Evolutionary conservation across 2,113 vertebrate genomes (phyloP), one percentile per base, ranked within the genome.

Genomic region (Ameiurus melas): DNA sequence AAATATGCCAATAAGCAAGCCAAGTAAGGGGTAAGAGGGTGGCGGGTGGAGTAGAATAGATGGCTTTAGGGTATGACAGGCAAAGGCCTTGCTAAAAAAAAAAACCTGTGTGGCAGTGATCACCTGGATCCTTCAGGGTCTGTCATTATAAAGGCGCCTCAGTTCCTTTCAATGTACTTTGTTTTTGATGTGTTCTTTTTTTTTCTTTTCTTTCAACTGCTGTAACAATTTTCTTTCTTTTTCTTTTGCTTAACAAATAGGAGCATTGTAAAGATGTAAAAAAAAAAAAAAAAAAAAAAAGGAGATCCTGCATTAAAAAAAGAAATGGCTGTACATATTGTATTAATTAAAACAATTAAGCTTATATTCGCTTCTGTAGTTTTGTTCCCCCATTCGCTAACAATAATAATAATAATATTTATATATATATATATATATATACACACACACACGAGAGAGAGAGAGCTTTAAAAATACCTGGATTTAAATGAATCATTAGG

Each of bases 271-370:
- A 94, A 96, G 96, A 94, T 96, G 95, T 96, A 96, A 97, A 97
- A 96, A 96, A 94, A 43, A 43, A 39, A 36, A 36, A 96, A 47
- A 47, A 36, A 96, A 97, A 97, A 96, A 96, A 51, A 51, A 96
- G 92, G 92, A 94, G 94, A 94, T 95, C 95, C 95, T 97, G 96
- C 96, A 96, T 96, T 95, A 94, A 94, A 96, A 96, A 96, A 96
- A 96, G 96, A 95, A 95, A 96, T 95, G 96, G 96, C 95, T 98
- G 97, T 98, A 97, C 94, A 98, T 97, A 97, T 91, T 97, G 96
- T 96, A 96, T 92, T 93, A 94, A 97, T 96, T 94, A 95, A 97
- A 96, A 95, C 94, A 93, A 94, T 95, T 94, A 95, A 94, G 94
- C 94, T 95, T 94, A 93, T 92, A 93, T 57, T 75, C 3, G 70